These are phyloP conservation scores for Leptopilina myrica DNA, from an alignment of 2,888 invertebrate genomes.

Conservation along the genomic window DNA sequence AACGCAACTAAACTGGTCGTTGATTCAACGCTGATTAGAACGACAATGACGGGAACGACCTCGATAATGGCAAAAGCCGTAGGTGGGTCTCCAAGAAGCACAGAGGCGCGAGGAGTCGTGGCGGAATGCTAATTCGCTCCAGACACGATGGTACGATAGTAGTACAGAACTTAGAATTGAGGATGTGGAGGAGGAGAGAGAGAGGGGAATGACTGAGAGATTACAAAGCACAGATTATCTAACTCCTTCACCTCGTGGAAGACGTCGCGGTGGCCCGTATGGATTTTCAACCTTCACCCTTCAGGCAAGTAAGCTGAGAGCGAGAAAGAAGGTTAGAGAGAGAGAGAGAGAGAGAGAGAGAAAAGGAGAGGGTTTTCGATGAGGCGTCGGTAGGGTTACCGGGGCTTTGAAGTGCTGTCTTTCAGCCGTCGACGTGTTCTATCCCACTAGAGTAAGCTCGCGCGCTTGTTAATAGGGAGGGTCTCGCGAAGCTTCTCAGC, in stretches of 20 bases:
- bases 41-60: constrained; percentile 63
- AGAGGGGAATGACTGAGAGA: constrained; percentile 56
- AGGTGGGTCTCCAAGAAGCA: constrained; percentile 51
- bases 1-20: constrained; percentile 44
- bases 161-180: constrained; percentile 43
- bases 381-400: constrained; percentile 54
- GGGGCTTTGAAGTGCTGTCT: constrained; percentile 58
- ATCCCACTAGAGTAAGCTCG: constrained; percentile 64
- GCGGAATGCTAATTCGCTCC: constrained; percentile 59
- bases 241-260: constrained; percentile 63
- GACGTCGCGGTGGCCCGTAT: constrained; percentile 54
- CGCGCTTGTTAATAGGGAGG: constrained; percentile 72
- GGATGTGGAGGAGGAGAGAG: constrained; percentile 46
- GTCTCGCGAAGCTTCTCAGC: constrained; percentile 57
- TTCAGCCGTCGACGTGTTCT: constrained; percentile 57
- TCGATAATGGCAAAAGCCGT: constrained; percentile 59
- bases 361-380: constrained; percentile 25
- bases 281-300: constrained; percentile 57
- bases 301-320: constrained; percentile 48
- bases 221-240: constrained; percentile 72
- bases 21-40: constrained; percentile 57
- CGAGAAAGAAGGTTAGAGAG: too few relatives aligned
- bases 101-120: constrained; percentile 57
- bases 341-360: too few relatives aligned
- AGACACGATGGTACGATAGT: constrained; percentile 52